Base-by-base conservation (phyloP, 2,888 invertebrate genomes). In the Vesta saturnalis region DNA sequence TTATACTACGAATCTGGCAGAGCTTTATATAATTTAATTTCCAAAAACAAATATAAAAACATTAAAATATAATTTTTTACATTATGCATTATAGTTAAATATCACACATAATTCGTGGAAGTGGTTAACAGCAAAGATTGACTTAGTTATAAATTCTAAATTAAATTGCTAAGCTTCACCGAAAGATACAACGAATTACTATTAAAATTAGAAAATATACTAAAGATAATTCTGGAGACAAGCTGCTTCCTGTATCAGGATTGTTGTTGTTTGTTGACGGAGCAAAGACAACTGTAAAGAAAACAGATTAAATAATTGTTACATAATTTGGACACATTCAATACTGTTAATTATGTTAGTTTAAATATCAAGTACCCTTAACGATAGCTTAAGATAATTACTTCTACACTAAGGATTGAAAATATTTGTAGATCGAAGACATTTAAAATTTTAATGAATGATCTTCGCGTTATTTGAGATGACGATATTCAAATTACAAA, bases 51-150 rank as follows among this genome's bases (percentile, higher is more conserved):
- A 62, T 70, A 56, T 57, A 63, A 66, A 70, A 47, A 62, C 67
- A 70, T 56, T 65, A 60, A 60, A 60, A 64, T 64, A 70, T 67
- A 70, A 30, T 49, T 62, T 70, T 60, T 63, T 62, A 43, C 67
- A 52, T 49, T 64, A n/a, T n/a, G n/a, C n/a, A n/a, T 65, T 56
- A 68, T 59, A 63, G 60, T 67, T 64, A 69, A 56, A 63, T 69
- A 73, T 73, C 73, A 73, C 73, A 73, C 70, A 64, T 70, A 73
- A 72, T 72, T 71, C 69, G 65, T 72, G 73, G 73, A 73, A 73
- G 72, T 73, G 69, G 58, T 69, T 68, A 68, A 68, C 64, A 59
- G 64, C 56, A 56, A 68, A 68, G 68, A 68, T 68, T 68, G 68
- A 68, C 68, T 68, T 68, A 64, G 55, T 43, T 60, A 52, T 21